Evolutionary conservation across 2,113 vertebrate genomes (phyloP).

Genomic region (Chaetura pelagica): DNA sequence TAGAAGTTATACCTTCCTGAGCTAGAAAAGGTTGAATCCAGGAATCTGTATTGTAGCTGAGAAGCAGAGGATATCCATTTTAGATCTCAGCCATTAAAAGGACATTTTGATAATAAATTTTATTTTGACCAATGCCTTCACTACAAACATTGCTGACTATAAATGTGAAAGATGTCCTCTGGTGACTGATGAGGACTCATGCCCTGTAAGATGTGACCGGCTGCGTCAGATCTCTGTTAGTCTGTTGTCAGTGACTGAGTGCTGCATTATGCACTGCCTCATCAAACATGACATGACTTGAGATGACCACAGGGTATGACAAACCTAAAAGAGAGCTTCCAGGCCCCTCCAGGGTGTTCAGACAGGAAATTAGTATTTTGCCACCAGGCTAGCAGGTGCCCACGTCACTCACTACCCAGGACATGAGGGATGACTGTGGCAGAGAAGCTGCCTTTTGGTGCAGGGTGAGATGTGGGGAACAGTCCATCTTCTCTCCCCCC

Average conservation of each 20-base stretch:
- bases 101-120: neutral
- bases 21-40: neutral
- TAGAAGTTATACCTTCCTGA: neutral
- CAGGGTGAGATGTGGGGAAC: too few species aligned
- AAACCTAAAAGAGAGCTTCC: neutral
- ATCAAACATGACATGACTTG: neutral
- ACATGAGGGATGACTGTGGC: rapidly evolving
- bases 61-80: neutral
- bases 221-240: neutral
- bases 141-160: neutral
- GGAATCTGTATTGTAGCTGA: neutral
- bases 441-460: neutral
- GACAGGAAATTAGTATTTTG: neutral
- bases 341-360: neutral
- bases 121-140: neutral
- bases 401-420: neutral
- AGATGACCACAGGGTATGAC: neutral
- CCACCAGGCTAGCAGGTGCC: neutral
- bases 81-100: neutral
- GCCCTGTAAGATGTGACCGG: neutral
- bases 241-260: neutral
- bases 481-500: too few species aligned
- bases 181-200: neutral
- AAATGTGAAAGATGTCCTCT: neutral
- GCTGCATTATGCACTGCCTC: neutral